Base-by-base conservation (phyloP, 2,888 invertebrate species). In the Osedax fenrisi region DNA sequence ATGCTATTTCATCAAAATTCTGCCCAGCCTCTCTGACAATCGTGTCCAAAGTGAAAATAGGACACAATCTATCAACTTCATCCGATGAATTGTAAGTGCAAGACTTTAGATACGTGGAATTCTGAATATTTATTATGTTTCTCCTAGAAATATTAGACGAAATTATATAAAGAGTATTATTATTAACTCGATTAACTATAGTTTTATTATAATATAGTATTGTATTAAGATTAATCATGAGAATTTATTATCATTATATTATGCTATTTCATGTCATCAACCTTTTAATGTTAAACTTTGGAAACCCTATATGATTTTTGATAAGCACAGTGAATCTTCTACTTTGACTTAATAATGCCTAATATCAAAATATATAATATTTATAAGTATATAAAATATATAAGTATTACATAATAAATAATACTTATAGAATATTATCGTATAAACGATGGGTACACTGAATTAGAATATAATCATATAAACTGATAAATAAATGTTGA, bases 281-380 rank as follows among this genome's bases (percentile, higher is more conserved):
- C 41, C 41, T 41, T 41, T 80, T 83, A 0, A 82, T 80, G 41
- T 78, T 76, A 80, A 84, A 86, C 76, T 82, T 82, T 23, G 85
- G 84, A 80, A 86, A 86, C 76, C 85, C 82, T 62, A 86, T 83
- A 77, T 83, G 83, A 78, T 86, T 86, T 79, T 86, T 86, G 2
- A 86, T 84, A 27, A 86, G 82, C 22, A 86, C 84, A 10, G 86
- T 86, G 77, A 86, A 86, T 75, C 84, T 76, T 76, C 80, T 76
- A 1, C 82, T 79, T 26, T 75, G 79, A 59, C 75, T 72, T 25
- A 83, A 72, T 2, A 81, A 78, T 17, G 82, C 78, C 23, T 77
- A 17, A 17, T 41, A 41, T 41, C 41, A 10, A 41, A 41, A 41
- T 41, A 41, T 41, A 41, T 41, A 10, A 41, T 41, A 41, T 41